Conservation (phyloP, 2,113 vertebrate genomes). For the Chinchilla lanigera region DNA sequence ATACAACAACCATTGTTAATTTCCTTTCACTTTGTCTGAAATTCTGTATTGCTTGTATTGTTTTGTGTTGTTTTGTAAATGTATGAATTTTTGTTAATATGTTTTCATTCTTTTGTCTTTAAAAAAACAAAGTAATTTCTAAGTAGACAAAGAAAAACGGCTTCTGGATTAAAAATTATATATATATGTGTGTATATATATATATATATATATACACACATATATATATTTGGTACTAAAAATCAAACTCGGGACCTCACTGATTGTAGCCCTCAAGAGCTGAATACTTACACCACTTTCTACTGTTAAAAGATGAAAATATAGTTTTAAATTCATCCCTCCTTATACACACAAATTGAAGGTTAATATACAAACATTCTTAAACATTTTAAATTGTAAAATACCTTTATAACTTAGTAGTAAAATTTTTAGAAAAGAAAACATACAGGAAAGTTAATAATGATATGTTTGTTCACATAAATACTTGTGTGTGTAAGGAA, state of each 20-base stretch:
- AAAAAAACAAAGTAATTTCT: no score
- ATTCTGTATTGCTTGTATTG: no score
- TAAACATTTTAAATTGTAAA: neutral
- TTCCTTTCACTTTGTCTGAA: no score
- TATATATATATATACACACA: no score
- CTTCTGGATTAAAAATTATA: slow-evolving; percentile 29
- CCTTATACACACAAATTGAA: neutral
- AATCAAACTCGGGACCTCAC: no score
- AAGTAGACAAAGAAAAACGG: neutral
- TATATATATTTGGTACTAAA: no score
- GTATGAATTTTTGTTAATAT: no score
- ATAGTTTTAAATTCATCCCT: neutral
- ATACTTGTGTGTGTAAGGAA: neutral
- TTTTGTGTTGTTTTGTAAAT: no score
- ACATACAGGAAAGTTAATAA: neutral
- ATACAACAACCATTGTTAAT: no score
- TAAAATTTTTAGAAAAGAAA: neutral
- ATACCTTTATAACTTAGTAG: neutral
- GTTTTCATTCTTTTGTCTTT: no score
- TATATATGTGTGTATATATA: neutral
- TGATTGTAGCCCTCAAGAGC: neutral
- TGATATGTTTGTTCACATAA: neutral
- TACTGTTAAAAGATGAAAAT: neutral
- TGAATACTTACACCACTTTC: neutral
- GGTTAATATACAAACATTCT: neutral